Percentiles rank a stretch among this genome's conserved stretches.
These are phyloP conservation scores for Psephotus haematonotus DNA, from an alignment of 2,113 vertebrate species.

Conservation along the genomic window DNA sequence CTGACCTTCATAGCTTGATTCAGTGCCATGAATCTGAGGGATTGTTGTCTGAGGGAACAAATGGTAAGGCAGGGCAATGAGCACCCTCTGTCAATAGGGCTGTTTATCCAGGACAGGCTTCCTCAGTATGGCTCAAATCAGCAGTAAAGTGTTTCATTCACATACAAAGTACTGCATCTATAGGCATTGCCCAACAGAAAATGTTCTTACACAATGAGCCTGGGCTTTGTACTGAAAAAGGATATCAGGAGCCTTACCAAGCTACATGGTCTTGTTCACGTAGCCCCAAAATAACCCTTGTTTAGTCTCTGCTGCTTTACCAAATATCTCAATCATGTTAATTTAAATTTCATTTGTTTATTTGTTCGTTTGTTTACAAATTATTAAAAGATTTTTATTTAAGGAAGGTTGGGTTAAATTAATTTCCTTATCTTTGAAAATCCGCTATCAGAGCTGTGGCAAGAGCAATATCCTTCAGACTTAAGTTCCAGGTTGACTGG, in stretches of 20 bases:
- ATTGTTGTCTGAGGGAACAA: not conserved
- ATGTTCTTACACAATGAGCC: not conserved
- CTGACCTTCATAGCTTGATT: slow-evolving; percentile 14
- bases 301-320: not conserved
- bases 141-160: not conserved
- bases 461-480: not conserved
- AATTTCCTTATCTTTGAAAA: not conserved
- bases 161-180: not conserved
- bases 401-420: not conserved
- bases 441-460: not conserved
- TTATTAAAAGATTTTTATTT: not conserved
- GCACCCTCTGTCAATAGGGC: not conserved
- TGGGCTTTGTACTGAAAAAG: not conserved
- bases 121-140: not conserved
- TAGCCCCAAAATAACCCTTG: not conserved
- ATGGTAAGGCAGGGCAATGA: not conserved
- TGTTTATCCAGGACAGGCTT: not conserved
- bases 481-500: not conserved
- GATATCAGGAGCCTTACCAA: not conserved
- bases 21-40: not conserved
- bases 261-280: not conserved
- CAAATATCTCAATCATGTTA: not conserved
- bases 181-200: not conserved
- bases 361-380: not conserved
- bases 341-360: not conserved